Percentiles rank a stretch among this genome's conserved stretches.
These are phyloP conservation scores for Drosophila histrio DNA, from an alignment of 2,888 invertebrate genomes.

Conservation along the genomic window DNA sequence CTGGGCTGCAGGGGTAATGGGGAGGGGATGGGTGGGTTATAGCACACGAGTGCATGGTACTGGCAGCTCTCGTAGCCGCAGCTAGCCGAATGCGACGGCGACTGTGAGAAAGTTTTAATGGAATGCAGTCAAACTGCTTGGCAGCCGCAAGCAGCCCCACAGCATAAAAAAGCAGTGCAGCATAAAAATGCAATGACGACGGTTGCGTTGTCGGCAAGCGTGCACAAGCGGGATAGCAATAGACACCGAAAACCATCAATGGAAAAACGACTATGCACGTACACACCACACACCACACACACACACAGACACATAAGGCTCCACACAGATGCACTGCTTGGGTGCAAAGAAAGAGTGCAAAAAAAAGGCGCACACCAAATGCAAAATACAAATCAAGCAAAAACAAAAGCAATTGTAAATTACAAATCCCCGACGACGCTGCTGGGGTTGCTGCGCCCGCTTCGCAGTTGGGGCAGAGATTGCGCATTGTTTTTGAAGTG, in stretches of 20 bases:
- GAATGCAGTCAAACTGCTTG: conserved; percentile 83
- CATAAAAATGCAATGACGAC: conserved; percentile 57
- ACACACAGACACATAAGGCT: conserved; percentile 13
- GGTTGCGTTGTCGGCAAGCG: conserved; percentile 20
- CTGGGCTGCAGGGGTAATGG: conserved; percentile 10
- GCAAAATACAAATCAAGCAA: conserved; percentile 44
- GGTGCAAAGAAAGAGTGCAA: conserved; percentile 53
- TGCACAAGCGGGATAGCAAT: conserved; percentile 53
- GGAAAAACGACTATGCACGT: conserved; percentile 74
- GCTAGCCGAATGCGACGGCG: conserved; percentile 42
- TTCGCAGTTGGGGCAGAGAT: conserved; percentile 54
- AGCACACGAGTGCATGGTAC: conserved; percentile 39
- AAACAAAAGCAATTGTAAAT: conserved; percentile 75
- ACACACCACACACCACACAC: conserved; percentile 16
- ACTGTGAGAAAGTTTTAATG: conserved; percentile 85
- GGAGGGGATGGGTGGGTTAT: not conserved
- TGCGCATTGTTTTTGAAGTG: conserved; percentile 70
- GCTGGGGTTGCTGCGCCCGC: conserved; percentile 18
- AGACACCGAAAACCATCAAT: conserved; percentile 77
- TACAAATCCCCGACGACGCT: conserved; percentile 54
- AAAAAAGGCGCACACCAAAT: conserved; percentile 43
- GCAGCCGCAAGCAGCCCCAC: conserved; percentile 57
- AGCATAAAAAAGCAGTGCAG: conserved; percentile 70
- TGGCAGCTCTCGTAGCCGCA: conserved; percentile 16
- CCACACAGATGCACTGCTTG: conserved; percentile 34